These are phyloP conservation scores for Drosophila gaucha DNA, from an alignment of 2,888 invertebrate genomes.

Conservation along the genomic window DNA sequence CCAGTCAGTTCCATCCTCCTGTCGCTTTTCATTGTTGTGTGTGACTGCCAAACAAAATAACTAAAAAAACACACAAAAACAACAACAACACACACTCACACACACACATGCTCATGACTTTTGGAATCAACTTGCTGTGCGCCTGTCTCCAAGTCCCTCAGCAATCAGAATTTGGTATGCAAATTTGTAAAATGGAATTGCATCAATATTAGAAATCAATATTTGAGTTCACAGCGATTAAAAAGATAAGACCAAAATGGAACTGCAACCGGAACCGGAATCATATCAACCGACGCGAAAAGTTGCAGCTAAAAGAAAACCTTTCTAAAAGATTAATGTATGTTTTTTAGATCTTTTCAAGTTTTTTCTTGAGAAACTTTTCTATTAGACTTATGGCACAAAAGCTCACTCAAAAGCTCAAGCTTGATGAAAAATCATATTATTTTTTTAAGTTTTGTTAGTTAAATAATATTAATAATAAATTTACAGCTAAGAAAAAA, in stretches of 20 bases:
- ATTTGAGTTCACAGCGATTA: slow-evolving; percentile 62
- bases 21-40: slow-evolving; percentile 68
- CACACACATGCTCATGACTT: slow-evolving; percentile 37
- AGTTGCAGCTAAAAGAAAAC: no score
- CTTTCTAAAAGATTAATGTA: no score
- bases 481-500: no score
- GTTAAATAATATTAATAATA: no score
- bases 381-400: no score
- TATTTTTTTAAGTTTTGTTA: no score
- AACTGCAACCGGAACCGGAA: slow-evolving; percentile 10
- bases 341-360: no score
- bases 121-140: slow-evolving; percentile 35
- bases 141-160: slow-evolving; percentile 75
- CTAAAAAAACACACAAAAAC: slow-evolving; percentile 23
- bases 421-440: no score
- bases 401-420: no score
- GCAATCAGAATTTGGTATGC: slow-evolving; percentile 82
- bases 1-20: slow-evolving; percentile 8
- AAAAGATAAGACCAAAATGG: slow-evolving; percentile 54
- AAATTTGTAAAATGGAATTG: slow-evolving; percentile 81
- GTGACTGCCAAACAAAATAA: slow-evolving; percentile 56
- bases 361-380: no score
- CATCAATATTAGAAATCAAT: slow-evolving; percentile 82
- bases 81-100: slow-evolving; percentile 16
- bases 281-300: slow-evolving; percentile 39